Evolutionary conservation across 2,113 vertebrate species (phyloP).

Genomic region (Pristiophorus japonicus): DNA sequence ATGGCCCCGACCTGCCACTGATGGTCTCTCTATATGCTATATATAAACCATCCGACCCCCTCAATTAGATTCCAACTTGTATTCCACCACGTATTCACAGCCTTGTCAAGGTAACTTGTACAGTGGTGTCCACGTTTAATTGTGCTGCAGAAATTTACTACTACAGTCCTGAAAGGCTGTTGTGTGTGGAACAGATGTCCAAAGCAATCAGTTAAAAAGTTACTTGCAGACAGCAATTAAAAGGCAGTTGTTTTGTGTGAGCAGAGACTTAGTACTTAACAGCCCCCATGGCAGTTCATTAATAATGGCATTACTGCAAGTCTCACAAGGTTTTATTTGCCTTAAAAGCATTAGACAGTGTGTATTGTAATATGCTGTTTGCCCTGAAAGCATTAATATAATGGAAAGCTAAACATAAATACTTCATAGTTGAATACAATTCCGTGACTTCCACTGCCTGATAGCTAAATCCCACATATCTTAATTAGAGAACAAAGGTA

Average conservation of each 20-base stretch:
- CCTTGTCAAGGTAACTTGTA: neutral
- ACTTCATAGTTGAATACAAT: neutral
- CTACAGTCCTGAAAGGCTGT: neutral
- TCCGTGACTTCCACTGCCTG: neutral
- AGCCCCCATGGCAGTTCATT: neutral
- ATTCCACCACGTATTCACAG: neutral
- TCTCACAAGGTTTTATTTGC: neutral
- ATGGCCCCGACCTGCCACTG: too few relatives aligned
- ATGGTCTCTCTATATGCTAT: too few relatives aligned
- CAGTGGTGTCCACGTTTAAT: neutral
- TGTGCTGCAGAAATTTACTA: neutral
- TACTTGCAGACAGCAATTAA: neutral
- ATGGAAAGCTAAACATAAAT: neutral
- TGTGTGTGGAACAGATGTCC: neutral
- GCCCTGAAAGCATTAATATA: neutral
- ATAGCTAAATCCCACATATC: slow-evolving; percentile 14
- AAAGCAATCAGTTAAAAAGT: slow-evolving; percentile 13
- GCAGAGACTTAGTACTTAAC: neutral
- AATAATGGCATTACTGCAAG: neutral
- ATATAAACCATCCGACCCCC: neutral
- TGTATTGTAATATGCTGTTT: neutral
- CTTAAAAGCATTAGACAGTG: neutral
- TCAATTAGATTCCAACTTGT: neutral
- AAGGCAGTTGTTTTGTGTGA: neutral
- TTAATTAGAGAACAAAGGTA: neutral